A percentile compares a stretch with the other conserved stretches of the same genome.
Conservation (phyloP, 2,113 vertebrate species). For the Cottus gobio region DNA sequence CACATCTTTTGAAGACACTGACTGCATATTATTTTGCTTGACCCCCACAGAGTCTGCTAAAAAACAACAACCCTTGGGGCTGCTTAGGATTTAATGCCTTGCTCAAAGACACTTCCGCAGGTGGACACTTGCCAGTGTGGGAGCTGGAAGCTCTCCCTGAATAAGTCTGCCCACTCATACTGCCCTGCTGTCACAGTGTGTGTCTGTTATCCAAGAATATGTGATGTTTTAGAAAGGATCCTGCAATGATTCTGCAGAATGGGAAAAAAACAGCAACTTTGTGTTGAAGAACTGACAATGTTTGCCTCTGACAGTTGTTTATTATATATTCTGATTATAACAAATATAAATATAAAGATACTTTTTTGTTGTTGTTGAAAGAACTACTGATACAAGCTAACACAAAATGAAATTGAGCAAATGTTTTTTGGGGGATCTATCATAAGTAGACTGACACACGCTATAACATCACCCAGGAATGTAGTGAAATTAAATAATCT, state of each 20-base stretch:
- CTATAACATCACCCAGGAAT: neutral
- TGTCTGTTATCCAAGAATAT: neutral
- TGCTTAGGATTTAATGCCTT: conserved; percentile 1
- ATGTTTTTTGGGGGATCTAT: too few relatives aligned
- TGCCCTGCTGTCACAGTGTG: too few relatives aligned
- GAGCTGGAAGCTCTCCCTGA: too few relatives aligned
- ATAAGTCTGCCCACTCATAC: too few relatives aligned
- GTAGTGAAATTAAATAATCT: neutral
- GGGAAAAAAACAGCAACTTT: neutral
- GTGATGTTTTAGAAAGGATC: neutral
- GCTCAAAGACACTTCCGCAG: neutral
- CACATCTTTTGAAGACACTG: neutral
- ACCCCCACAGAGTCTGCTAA: too few relatives aligned
- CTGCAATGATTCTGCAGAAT: neutral
- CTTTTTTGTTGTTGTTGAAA: too few relatives aligned
- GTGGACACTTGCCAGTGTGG: neutral
- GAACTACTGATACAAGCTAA: too few relatives aligned
- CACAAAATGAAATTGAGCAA: neutral
- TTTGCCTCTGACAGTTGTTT: neutral
- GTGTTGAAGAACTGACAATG: neutral
- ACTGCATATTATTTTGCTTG: neutral
- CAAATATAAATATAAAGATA: neutral
- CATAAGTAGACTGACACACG: neutral
- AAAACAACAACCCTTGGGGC: too few relatives aligned
- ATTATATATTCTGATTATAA: neutral